Evolutionary conservation across 2,113 vertebrate species (phyloP), one percentile per base, ranked within the genome.

Genomic region (Colossoma macropomum): DNA sequence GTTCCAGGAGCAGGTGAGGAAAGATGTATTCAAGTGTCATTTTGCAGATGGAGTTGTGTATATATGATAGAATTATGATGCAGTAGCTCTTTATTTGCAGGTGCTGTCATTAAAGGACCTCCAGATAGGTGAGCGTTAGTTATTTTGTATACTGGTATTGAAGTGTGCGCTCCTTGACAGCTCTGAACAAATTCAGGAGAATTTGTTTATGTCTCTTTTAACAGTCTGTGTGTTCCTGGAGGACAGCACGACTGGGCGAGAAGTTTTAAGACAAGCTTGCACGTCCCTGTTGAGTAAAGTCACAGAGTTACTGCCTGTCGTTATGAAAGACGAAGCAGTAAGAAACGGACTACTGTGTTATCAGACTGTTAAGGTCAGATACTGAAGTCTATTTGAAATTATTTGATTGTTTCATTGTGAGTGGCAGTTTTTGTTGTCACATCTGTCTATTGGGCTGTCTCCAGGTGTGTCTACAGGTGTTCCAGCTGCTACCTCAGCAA

Each of bases 391-490:
- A 25, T n/a, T 23, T 23, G 21, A 48, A 12, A 16, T 27, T 28
- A 10, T 21, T 66, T 27, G 0, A 2, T 27, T 17, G 12, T 6
- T 23, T 2, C 1, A 10, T 0, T 25, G n/a, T 17, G 21, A 32
- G 30, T 11, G 16, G 23, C 38, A 3, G 19, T 11, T 23, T 62
- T 7, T 41, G 2, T 28, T 32, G 19, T 1, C 0, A 3, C 50
- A 8, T 68, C 0, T 65, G 41, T 71, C n/a, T 23, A 32, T 41
- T 45, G 21, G 5, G 17, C 4, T 23, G 16, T 79, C 48, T 63
- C 17, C 91, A 97, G 97, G 87, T 95, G n/a, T 97, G 95, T 86
- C 92, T 98, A 83, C 96, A 96, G 84, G 87, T 95, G 19, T 98
- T 97, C 88, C 95, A 96, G 90, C 86, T 65, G 0, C 77, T 97